These are phyloP conservation scores for Varecia variegata DNA, from an alignment of 2,797 vertebrate species.

Conservation along the genomic window DNA sequence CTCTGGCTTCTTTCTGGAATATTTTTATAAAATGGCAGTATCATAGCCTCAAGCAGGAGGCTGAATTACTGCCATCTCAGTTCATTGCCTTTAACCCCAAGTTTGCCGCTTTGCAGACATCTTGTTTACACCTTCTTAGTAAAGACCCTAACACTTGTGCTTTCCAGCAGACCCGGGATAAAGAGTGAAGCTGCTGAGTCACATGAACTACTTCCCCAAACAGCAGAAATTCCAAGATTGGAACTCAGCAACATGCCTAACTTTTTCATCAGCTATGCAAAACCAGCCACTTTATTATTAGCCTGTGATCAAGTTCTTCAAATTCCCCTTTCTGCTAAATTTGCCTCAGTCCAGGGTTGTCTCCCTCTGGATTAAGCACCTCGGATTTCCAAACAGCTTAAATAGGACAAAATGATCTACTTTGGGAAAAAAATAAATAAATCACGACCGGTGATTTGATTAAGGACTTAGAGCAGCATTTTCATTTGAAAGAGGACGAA, in stretches of 20 bases:
- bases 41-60: constrained; percentile 62
- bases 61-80: neutral
- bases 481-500: neutral
- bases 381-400: neutral
- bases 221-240: neutral
- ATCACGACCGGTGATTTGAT: neutral
- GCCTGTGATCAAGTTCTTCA: neutral
- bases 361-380: neutral
- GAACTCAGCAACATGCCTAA: neutral
- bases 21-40: constrained; percentile 59
- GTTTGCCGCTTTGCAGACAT: neutral
- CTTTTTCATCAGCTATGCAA: neutral
- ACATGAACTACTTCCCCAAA: neutral
- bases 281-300: neutral
- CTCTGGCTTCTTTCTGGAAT: constrained; percentile 63
- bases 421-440: neutral
- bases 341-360: neutral
- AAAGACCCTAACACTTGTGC: neutral
- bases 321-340: neutral
- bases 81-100: constrained; percentile 52
- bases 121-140: neutral
- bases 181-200: neutral
- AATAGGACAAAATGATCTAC: neutral
- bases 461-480: neutral
- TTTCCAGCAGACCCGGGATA: neutral